phyloP scores from a whole-genome alignment of 2,888 invertebrate species.

The Chrysodeixis includens region DNA sequence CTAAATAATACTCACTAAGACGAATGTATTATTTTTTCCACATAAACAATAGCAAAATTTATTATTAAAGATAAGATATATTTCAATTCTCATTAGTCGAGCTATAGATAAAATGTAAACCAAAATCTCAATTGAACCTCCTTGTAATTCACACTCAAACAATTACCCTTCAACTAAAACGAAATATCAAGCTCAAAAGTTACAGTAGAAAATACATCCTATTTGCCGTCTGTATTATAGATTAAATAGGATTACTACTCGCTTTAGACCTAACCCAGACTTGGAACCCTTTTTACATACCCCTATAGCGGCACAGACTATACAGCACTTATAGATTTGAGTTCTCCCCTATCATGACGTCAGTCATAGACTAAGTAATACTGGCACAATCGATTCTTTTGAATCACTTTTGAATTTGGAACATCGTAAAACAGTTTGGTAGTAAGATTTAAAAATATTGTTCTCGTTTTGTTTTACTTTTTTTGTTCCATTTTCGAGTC shows the following conservation, averaged over 20 bases:
- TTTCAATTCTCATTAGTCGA: too few relatives aligned
- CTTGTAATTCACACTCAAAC: neutral
- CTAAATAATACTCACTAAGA: too few relatives aligned
- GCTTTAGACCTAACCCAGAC: constrained; percentile 13
- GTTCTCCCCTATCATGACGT: constrained; percentile 38
- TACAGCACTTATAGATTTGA: constrained; percentile 32
- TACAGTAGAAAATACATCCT: neutral
- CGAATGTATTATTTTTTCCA: too few relatives aligned
- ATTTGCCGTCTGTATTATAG: neutral
- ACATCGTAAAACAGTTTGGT: neutral
- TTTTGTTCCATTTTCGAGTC: too few relatives aligned
- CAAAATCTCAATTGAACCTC: too few relatives aligned
- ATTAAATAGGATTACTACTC: constrained; percentile 11
- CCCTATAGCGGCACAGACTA: constrained; percentile 11
- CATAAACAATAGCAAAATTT: too few relatives aligned
- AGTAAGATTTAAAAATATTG: neutral
- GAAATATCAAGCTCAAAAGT: neutral
- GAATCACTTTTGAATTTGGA: neutral
- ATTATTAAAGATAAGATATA: too few relatives aligned
- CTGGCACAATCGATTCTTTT: constrained; percentile 1
- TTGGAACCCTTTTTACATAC: constrained; percentile 7
- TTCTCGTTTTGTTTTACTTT: too few relatives aligned
- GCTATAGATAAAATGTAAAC: too few relatives aligned
- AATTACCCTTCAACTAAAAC: neutral
- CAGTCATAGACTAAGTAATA: constrained; percentile 43